Base-by-base conservation (phyloP, 1,140 invertebrate genomes). In the Dryas iulia region DNA sequence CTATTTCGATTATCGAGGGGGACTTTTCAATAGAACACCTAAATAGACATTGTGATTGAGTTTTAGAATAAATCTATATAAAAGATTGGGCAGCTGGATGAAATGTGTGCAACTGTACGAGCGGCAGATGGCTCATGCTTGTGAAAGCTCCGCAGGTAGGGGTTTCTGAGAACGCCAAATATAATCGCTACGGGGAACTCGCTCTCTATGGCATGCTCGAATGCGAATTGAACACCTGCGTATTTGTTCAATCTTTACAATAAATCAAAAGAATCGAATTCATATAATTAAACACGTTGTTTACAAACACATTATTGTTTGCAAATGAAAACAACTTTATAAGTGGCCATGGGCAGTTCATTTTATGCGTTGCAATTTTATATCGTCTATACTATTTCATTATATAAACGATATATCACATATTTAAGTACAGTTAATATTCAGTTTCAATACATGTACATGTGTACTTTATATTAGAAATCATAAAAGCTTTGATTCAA, bases 111-210 rank as follows among this genome's bases (percentile, higher is more conserved):
- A 71, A 77, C 72, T 79, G 73, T 76, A 79, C 79, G 77, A 81
- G 69, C 74, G 81, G 87, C 87, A 88, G 86, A 89, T 89, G 87
- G 75, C 60, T 76, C 62, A 60, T 64, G 66, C 77, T 81, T 83
- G 89, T 87, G 89, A 89, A 89, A 89, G 89, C 86, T 73, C 77
- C 81, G 82, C 86, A 91, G 89, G 89, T 91, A 91, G 78, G 80
- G 78, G 79, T 76, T 89, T 89, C 89, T 75, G 73, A 87, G 89
- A 91, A 91, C 79, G 81, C 85, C 89, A 83, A 91, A 91, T 89
- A 91, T 91, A 91, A 90, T 87, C 84, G 80, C 69, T 89, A 89
- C 89, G 79, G 67, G 79, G 87, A 89, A 91, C 75, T 83, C 85
- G 77, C 81, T 86, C 82, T 86, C 82, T 81, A 85, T 84, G 73